These are phyloP conservation scores for Pygathrix nemaeus DNA, from an alignment of 2,113 vertebrate species.

Conservation along the genomic window DNA sequence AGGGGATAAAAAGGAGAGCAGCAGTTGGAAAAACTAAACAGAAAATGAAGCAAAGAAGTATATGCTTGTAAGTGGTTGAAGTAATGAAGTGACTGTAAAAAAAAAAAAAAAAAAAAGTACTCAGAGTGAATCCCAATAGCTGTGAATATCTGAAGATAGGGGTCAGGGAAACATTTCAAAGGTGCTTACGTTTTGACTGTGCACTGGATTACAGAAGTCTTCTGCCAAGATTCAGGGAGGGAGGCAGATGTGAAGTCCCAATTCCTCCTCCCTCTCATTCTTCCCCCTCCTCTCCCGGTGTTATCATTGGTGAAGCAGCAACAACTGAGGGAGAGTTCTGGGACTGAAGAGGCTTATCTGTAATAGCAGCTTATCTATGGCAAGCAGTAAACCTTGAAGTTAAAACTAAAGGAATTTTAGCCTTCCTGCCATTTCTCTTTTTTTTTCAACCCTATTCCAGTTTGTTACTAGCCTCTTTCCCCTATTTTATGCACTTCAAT, in stretches of 20 bases:
- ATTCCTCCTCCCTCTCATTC: not conserved
- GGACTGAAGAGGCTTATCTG: slow-evolving; percentile 68
- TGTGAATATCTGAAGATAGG: slow-evolving; percentile 27
- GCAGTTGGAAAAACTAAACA: not conserved
- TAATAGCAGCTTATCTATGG: slow-evolving; percentile 73
- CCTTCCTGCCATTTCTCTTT: slow-evolving; percentile 39
- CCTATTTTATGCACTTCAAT: not conserved
- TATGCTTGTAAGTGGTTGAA: not conserved
- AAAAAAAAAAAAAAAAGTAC: not conserved
- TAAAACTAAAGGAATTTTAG: slow-evolving; percentile 75
- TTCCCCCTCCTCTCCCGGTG: not conserved
- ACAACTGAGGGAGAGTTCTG: slow-evolving; percentile 19
- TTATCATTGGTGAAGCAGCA: slow-evolving; percentile 56
- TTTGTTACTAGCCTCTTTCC: not conserved
- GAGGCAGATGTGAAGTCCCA: not conserved
- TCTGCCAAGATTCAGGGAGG: slow-evolving; percentile 41
- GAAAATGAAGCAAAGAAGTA: slow-evolving; percentile 12
- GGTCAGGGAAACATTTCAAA: slow-evolving; percentile 66
- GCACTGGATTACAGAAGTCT: slow-evolving; percentile 10
- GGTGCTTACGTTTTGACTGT: slow-evolving; percentile 52
- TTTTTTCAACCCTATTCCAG: not conserved
- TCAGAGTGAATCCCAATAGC: slow-evolving; percentile 15
- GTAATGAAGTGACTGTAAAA: not conserved
- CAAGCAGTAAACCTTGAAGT: slow-evolving; percentile 68
- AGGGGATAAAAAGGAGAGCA: not conserved